phyloP scores from a whole-genome alignment of 2,113 vertebrate species.

The Sander lucioperca region DNA sequence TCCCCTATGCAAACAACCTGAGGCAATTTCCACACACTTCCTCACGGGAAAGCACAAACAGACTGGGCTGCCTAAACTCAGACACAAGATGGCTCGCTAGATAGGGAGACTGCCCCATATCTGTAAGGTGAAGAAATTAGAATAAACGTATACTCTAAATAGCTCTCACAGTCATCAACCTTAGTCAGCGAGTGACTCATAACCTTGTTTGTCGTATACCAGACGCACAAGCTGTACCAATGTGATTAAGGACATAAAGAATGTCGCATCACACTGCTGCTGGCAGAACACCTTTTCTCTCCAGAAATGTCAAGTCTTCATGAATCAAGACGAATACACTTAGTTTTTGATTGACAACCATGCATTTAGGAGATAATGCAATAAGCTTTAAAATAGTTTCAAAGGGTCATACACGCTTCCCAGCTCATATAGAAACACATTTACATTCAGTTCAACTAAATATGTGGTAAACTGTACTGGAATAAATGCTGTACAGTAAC shows the following conservation, averaged over 20 bases:
- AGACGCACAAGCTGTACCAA: conserved; percentile 57
- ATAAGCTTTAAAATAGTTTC: conserved; percentile 32
- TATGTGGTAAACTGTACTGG: neutral
- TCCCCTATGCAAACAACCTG: conserved; percentile 66
- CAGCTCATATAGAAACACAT: neutral
- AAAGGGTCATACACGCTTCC: conserved; percentile 6
- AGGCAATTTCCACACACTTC: conserved; percentile 61
- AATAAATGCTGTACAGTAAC: neutral
- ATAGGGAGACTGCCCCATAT: conserved; percentile 36
- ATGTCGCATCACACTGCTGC: conserved; percentile 26
- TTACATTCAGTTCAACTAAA: neutral
- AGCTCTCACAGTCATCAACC: conserved; percentile 50
- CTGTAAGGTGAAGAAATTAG: conserved; percentile 41
- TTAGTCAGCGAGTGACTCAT: conserved; percentile 66
- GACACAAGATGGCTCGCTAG: conserved; percentile 43
- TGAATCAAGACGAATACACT: conserved; percentile 38
- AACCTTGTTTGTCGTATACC: conserved; percentile 49
- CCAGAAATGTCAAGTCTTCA: conserved; percentile 50
- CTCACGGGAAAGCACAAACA: conserved; percentile 66
- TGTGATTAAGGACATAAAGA: conserved; percentile 63
- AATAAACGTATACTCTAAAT: conserved; percentile 50
- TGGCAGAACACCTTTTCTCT: conserved; percentile 54
- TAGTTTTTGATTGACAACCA: conserved; percentile 28
- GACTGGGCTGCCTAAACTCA: conserved; percentile 51
- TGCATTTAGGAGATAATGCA: conserved; percentile 34